A percentile compares a stretch with the other conserved stretches of the same genome.
Conservation (phyloP, 2,113 vertebrate genomes). For the Syngnathoides biaculeatus region DNA sequence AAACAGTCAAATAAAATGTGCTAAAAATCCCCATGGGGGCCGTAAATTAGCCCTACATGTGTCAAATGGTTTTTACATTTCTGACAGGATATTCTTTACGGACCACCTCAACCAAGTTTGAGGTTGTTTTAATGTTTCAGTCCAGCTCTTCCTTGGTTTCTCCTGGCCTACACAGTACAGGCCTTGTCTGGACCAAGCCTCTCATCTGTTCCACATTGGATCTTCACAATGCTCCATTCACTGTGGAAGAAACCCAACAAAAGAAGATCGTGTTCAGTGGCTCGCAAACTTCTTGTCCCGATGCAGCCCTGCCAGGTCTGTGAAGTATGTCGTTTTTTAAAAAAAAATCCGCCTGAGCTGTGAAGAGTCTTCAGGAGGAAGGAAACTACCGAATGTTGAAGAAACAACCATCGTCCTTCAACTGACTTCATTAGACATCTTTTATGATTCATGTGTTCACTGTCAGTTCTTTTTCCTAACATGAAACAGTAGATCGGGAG, state of each 20-base stretch:
- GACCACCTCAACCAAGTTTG: slow-evolving; percentile 7
- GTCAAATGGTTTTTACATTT: not conserved
- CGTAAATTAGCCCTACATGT: not conserved
- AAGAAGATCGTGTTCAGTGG: slow-evolving; percentile 38
- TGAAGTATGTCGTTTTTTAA: slow-evolving; percentile 31
- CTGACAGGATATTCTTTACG: slow-evolving; percentile 12
- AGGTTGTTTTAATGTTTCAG: slow-evolving; percentile 8
- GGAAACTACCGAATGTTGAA: not conserved
- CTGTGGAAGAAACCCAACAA: slow-evolving; percentile 28
- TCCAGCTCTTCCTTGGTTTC: slow-evolving; percentile 8
- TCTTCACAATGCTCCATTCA: slow-evolving; percentile 34
- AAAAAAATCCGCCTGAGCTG: slow-evolving; percentile 27
- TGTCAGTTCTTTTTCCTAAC: not conserved
- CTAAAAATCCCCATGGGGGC: not conserved
- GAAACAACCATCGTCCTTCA: not conserved
- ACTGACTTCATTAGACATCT: not conserved
- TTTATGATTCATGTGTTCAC: not conserved
- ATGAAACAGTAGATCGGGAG: not conserved
- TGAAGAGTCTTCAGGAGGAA: slow-evolving; percentile 10
- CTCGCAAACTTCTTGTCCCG: slow-evolving; percentile 36
- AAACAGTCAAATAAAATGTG: not conserved
- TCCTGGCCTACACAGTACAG: slow-evolving; percentile 31
- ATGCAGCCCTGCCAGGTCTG: slow-evolving; percentile 19
- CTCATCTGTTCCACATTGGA: slow-evolving; percentile 8
- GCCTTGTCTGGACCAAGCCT: slow-evolving; percentile 37